Conservation (phyloP, 2,888 invertebrate genomes). For the Lordiphosa andalusiaca region DNA sequence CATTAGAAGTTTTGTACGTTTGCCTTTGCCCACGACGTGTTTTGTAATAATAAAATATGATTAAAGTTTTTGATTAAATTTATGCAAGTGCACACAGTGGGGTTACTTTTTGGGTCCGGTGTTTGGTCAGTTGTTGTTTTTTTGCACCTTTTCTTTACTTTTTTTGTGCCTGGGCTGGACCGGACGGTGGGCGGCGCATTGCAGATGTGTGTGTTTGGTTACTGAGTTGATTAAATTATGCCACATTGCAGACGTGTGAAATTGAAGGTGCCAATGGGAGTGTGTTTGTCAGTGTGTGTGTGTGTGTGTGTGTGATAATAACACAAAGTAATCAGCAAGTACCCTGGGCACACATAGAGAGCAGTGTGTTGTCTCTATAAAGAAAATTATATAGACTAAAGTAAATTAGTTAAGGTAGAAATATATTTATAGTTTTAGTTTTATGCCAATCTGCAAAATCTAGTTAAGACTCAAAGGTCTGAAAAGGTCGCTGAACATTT, state of each 20-base stretch:
- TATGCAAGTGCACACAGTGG: conserved; percentile 56
- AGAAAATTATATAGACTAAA: background rate
- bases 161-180: conserved; percentile 5
- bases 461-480: no score
- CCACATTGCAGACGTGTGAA: conserved; percentile 58
- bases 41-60: conserved; percentile 75
- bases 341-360: conserved; percentile 1
- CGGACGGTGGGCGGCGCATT: conserved; percentile 18
- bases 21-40: conserved; percentile 65
- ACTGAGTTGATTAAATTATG: conserved; percentile 68
- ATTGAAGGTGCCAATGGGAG: conserved; percentile 13
- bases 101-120: conserved; percentile 16
- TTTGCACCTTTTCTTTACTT: conserved; percentile 27
- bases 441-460: no score
- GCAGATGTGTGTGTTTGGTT: conserved; percentile 55
- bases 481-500: no score
- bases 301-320: conserved; percentile 7
- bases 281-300: conserved; percentile 3
- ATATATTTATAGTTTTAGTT: no score
- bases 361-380: background rate
- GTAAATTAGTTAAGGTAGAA: background rate
- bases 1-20: conserved; percentile 62
- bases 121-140: conserved; percentile 44
- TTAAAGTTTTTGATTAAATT: conserved; percentile 75
- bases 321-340: conserved; percentile 49